Evolutionary conservation across 2,797 vertebrate genomes (phyloP).

Genomic region (Decapterus maruadsi): DNA sequence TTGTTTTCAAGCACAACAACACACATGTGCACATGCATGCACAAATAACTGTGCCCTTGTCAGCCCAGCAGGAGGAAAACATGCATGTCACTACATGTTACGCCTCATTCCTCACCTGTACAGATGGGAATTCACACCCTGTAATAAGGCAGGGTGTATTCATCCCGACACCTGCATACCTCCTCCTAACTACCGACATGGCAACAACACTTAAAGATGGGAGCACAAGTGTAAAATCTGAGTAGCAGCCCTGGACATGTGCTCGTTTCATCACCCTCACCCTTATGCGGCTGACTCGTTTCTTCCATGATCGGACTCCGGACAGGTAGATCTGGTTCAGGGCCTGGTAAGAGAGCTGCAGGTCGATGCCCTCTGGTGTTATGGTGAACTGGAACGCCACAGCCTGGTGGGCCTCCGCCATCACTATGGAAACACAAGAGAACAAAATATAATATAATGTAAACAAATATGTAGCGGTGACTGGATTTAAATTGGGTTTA

Average conservation of each 20-base stretch:
- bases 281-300: conserved; percentile 83
- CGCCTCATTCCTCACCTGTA: neutral
- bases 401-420: conserved; percentile 89
- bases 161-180: neutral
- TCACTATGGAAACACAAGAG: conserved; percentile 59
- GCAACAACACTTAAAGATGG: neutral
- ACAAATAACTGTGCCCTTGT: conserved; percentile 5
- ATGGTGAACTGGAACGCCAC: conserved; percentile 90
- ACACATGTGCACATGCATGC: neutral
- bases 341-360: conserved; percentile 86
- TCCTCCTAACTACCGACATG: too few relatives aligned
- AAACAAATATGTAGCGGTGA: neutral
- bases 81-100: conserved; percentile 35
- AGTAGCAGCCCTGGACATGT: neutral
- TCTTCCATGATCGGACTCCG: conserved; percentile 86
- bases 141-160: conserved; percentile 3
- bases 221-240: neutral
- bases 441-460: neutral
- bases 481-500: neutral
- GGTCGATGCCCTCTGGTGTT: conserved; percentile 86
- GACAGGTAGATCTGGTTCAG: conserved; percentile 86
- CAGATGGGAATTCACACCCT: conserved; percentile 27
- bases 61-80: neutral
- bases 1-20: neutral
- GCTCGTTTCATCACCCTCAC: conserved; percentile 57